Evolutionary conservation across 2,113 vertebrate species (phyloP).

Genomic region (Serinus canaria): DNA sequence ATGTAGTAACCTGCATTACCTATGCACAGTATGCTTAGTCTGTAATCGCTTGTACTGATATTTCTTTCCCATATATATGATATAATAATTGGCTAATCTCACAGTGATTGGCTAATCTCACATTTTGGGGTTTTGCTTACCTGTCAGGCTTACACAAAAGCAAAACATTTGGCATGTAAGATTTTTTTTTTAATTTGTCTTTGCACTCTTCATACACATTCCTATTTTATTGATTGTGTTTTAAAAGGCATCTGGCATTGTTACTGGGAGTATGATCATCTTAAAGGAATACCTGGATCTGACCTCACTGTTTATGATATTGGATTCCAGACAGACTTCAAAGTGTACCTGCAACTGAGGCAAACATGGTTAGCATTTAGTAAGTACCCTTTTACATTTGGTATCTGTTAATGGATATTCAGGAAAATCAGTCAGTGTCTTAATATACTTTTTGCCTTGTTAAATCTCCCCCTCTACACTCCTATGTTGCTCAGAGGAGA

Average conservation of each 20-base stretch:
- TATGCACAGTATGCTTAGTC: not conserved
- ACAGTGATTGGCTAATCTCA: not conserved
- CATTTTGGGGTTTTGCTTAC: not conserved
- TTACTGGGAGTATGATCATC: constrained; percentile 81
- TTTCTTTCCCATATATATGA: not conserved
- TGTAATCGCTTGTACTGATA: not conserved
- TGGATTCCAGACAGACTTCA: constrained; percentile 88
- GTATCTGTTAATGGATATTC: not conserved
- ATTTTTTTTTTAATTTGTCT: not conserved
- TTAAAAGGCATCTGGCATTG: constrained; percentile 90
- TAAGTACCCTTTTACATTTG: constrained; percentile 74
- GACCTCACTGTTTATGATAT: constrained; percentile 83
- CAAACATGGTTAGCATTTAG: constrained; percentile 93
- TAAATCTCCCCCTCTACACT: not conserved
- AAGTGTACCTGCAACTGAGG: constrained; percentile 85
- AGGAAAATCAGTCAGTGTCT: not conserved
- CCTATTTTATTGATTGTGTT: not conserved
- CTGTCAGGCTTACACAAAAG: not conserved
- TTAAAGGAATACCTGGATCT: constrained; percentile 76
- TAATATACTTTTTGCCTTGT: not conserved
- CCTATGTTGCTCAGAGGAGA: not conserved
- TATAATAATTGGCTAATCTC: not conserved
- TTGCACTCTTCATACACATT: not conserved
- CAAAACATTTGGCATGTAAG: not conserved
- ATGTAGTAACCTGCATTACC: not conserved